Evolutionary conservation across 1,140 invertebrate genomes (phyloP).

Genomic region (Medauroidea extradentata): DNA sequence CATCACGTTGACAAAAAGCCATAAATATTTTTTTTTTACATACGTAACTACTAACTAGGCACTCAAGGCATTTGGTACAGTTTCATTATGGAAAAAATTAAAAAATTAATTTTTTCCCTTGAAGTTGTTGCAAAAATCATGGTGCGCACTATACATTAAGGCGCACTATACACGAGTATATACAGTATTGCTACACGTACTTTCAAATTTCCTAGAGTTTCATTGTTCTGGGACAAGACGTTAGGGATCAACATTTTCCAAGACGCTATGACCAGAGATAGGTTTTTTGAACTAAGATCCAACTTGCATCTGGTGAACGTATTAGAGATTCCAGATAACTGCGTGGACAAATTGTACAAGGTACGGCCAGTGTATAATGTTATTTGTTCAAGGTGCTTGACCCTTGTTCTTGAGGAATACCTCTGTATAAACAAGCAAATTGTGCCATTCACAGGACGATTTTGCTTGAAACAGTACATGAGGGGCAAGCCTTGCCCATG

Average conservation of each 20-base stretch:
- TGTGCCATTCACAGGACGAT: conserved; percentile 28
- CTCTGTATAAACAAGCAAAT: conserved; percentile 31
- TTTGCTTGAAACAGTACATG: conserved; percentile 20
- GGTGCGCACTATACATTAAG: too few relatives aligned
- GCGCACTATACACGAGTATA: too few relatives aligned
- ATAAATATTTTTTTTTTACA: too few relatives aligned
- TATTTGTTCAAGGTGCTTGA: background rate
- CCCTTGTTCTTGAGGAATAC: conserved; percentile 19
- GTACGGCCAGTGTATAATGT: conserved; percentile 9
- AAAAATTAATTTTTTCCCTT: too few relatives aligned
- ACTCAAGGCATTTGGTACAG: too few relatives aligned
- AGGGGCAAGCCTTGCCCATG: conserved; percentile 7
- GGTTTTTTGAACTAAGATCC: conserved; percentile 10
- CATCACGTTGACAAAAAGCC: too few relatives aligned
- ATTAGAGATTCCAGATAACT: background rate
- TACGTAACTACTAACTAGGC: too few relatives aligned
- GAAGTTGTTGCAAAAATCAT: too few relatives aligned
- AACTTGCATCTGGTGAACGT: background rate
- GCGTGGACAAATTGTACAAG: conserved; percentile 5
- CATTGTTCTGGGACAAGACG: conserved; percentile 8
- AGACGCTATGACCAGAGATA: conserved; percentile 6
- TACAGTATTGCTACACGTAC: conserved; percentile 5
- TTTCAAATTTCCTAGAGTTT: conserved; percentile 7
- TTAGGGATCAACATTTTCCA: conserved; percentile 2
- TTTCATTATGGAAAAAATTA: too few relatives aligned